phyloP scores from a whole-genome alignment of 2,113 vertebrate species.

The Lethenteron reissneri region DNA sequence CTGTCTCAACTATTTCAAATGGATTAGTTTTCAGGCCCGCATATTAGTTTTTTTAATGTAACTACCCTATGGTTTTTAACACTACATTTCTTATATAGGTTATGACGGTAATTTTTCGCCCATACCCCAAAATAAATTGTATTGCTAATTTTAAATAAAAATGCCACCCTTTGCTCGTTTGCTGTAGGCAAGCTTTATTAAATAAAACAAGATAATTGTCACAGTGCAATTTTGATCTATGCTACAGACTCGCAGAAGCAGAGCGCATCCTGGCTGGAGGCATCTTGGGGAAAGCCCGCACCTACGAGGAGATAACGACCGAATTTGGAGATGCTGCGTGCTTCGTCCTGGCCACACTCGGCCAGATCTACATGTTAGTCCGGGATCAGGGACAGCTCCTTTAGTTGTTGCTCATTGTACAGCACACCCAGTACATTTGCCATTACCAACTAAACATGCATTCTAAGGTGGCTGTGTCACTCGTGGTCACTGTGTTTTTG shows the following conservation, averaged over 20 bases:
- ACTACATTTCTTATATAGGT: no score
- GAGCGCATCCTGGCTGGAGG: constrained; percentile 92
- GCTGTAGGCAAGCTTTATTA: no score
- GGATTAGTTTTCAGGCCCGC: no score
- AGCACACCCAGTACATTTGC: not conserved
- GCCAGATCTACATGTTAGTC: constrained; percentile 85
- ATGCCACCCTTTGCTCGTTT: no score
- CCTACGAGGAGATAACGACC: constrained; percentile 79
- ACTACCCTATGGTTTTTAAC: no score
- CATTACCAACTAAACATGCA: not conserved
- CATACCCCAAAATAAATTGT: no score
- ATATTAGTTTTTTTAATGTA: no score
- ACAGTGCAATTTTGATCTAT: not conserved
- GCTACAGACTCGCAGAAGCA: constrained; percentile 68
- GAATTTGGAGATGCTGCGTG: constrained; percentile 93
- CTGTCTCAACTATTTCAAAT: no score
- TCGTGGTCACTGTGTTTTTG: constrained; percentile 9
- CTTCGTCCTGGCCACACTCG: constrained; percentile 77
- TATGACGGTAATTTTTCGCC: no score
- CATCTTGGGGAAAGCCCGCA: constrained; percentile 91
- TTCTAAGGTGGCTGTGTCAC: constrained; percentile 12
- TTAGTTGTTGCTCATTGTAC: not conserved
- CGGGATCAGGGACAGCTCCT: not conserved
- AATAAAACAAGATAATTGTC: not conserved
- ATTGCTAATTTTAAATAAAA: no score